Conservation (phyloP, 2,888 invertebrate genomes). For the Steinernema hermaphroditum region DNA sequence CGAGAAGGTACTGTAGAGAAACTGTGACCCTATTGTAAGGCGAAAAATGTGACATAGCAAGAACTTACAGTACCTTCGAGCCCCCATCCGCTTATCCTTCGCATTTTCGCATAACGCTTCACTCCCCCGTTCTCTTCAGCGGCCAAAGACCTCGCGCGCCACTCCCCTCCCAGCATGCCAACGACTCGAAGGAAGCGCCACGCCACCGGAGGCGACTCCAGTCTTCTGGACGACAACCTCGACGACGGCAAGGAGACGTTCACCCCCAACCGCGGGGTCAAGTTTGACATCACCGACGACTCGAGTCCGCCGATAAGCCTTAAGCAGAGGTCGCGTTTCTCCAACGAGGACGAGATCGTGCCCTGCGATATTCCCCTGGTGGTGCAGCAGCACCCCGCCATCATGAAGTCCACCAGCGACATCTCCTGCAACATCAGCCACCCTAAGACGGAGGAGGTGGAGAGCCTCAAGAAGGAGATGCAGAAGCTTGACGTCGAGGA, state of each 20-base stretch:
- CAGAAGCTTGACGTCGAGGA: background rate
- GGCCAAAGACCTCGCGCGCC: constrained; percentile 35
- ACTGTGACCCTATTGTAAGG: no score
- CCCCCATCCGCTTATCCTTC: no score
- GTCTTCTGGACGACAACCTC: background rate
- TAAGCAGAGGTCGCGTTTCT: background rate
- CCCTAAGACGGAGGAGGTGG: constrained; percentile 17
- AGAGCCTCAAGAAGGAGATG: background rate
- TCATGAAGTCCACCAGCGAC: constrained; percentile 49
- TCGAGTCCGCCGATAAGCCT: background rate
- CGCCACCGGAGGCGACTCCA: constrained; percentile 19
- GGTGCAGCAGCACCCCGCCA: constrained; percentile 12
- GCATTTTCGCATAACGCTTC: no score
- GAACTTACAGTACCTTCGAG: no score
- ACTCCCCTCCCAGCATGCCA: constrained; percentile 32
- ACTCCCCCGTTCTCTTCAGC: constrained; percentile 23
- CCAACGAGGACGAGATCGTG: constrained; percentile 14
- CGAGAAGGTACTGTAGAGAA: no score
- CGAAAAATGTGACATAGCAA: no score
- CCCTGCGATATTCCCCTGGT: constrained; percentile 19
- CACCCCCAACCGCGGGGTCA: constrained; percentile 17
- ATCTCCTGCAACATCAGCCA: constrained; percentile 38
- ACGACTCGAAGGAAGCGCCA: constrained; percentile 15
- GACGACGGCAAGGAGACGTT: background rate
- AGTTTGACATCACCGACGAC: constrained; percentile 14